Base-by-base conservation (phyloP, 1,140 invertebrate species). In the Pogonomyrmex californicus region DNA sequence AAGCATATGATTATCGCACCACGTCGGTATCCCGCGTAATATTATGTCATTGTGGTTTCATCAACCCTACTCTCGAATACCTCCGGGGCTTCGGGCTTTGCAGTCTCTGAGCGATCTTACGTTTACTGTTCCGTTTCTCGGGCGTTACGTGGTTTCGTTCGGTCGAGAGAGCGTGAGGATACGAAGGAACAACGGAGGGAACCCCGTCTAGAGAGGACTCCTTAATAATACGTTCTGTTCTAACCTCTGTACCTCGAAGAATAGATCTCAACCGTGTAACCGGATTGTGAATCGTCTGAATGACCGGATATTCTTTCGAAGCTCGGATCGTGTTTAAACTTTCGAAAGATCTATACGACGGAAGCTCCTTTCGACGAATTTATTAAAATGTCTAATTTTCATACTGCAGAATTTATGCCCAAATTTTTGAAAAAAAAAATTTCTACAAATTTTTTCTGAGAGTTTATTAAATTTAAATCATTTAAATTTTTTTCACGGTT, bases 31-130 rank as follows among this genome's bases (percentile, higher is more conserved):
- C 68, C 85, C 76, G 60, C 86, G 87, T 92, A 92, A 93, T 91
- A 92, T 93, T 93, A 92, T 92, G 92, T 92, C 92, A 93, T 92
- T 91, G 92, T 87, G 91, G 87, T 92, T 90, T 91, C 91, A 91
- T 89, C 86, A 68, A 54, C 79, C 51, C 58, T 60, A 38, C 65
- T 86, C 44, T 14, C 49, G 23, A 68, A 86, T 78, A 65, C 73
- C 82, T 51, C 60, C 44, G 49, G 47, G 77, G 58, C 44, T 47
- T 85, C 71, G 71, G 51, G 23, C 51, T 71, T 70, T 7, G 51
- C 78, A 73, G 66, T 73, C 79, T 73, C 54, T 47, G 79, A 14
- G 54, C 71, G 79, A 73, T 83, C 12, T 23, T 56, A 17, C 62
- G 63, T 49, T 36, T 41, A 30, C 54, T 47, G 47, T n/a, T 60